Evolutionary conservation across 2,888 invertebrate species (phyloP), one percentile per base, ranked within the genome.

Genomic region (Aporophyla lueneburgensis): DNA sequence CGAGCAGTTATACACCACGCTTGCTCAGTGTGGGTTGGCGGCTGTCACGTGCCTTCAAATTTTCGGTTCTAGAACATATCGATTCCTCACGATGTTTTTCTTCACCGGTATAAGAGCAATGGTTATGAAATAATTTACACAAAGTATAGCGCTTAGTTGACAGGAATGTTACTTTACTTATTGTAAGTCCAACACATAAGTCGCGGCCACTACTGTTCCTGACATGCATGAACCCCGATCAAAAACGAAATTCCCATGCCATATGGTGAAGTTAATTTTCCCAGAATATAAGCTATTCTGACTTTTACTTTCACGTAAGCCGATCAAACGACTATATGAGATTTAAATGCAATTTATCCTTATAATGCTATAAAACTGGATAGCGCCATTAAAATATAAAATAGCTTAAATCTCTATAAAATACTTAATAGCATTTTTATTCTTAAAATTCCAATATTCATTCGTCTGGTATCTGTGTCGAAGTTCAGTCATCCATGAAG

Each of bases 351-450:
- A 61, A 74, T 66, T 54, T 69, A 43, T 65, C 21, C 69, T 70
- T 56, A 72, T 27, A 7, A 27, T 46, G 58, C 14, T 9, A 70
- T 78, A 67, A 77, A 69, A 68, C 21, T 83, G 70, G 61, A 73
- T 19, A 43, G 51, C 16, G 7, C 24, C 19, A 54, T 79, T 79
- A 79, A 54, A 77, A 65, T 46, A 43, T 59, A 83, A 63, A 81
- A 71, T 46, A 43, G 46, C 65, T 69, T 61, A 56, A 78, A 78
- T 72, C 72, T 14, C 5, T 46, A 70, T 83, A 73, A 78, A 72
- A 78, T 27, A 33, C 46, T 40, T 70, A 66, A 81, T 83, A 54
- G 79, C 24, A 66, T 70, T 81, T 78, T 70, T 70, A 73, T 51
- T 70, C 24, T 71, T 62, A 14, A 79, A 84, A 49, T 53, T 70